Percentiles rank a stretch among this genome's conserved stretches.
Conservation (phyloP, 2,797 vertebrate species). For the Emydoidea blandingii region DNA sequence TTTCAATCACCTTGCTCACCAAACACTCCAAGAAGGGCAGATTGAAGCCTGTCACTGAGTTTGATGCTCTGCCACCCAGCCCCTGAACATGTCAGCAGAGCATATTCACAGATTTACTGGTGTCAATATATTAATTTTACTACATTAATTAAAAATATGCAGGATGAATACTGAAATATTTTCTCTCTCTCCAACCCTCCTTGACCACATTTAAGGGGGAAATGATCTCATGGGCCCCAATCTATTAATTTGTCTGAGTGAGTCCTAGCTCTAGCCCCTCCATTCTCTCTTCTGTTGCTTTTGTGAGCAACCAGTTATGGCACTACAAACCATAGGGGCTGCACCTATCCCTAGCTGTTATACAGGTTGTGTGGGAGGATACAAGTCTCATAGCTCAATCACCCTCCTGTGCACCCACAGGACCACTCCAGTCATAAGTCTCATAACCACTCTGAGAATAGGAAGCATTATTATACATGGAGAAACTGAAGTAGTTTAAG, state of each 20-base stretch:
- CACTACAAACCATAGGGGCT: not conserved
- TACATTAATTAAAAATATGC: not conserved
- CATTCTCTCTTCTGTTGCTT: not conserved
- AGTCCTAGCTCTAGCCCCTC: not conserved
- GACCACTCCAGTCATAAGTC: not conserved
- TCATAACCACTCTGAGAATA: not conserved
- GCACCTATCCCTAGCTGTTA: fast-evolving
- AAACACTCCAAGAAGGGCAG: not conserved
- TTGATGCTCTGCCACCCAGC: not conserved
- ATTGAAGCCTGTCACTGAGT: not conserved
- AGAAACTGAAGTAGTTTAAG: not conserved
- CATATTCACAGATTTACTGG: not conserved
- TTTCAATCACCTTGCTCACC: constrained; percentile 20
- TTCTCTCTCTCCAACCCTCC: not conserved
- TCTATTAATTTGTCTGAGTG: too few species aligned
- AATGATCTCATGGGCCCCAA: not conserved
- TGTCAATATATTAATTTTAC: not conserved
- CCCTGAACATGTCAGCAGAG: not conserved
- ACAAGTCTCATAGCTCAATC: not conserved
- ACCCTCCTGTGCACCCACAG: not conserved
- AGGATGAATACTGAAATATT: not conserved
- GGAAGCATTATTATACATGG: not conserved
- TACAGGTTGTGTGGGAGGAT: not conserved
- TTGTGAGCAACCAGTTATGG: not conserved
- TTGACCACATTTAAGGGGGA: not conserved